Base-by-base conservation (phyloP, 2,797 vertebrate species). In the Oreonectes daqikongensis region DNA sequence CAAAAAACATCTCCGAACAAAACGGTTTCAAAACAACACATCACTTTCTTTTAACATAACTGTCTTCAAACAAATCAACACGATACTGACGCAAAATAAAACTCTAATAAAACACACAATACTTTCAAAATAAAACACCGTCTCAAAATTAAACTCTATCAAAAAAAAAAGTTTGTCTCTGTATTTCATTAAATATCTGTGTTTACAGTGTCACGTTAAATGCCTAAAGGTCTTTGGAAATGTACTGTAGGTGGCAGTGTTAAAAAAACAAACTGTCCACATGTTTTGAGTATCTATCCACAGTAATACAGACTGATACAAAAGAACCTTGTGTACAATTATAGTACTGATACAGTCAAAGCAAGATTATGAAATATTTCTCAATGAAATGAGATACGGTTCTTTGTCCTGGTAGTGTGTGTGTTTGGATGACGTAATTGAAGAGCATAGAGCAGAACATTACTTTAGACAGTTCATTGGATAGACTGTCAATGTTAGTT, bases 201-300 rank as follows among this genome's bases (percentile, higher is more conserved):
- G 35, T 35, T 35, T 11, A n/a, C n/a, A n/a, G n/a, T n/a, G n/a
- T n/a, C n/a, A n/a, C n/a, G n/a, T 69, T 2, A 70, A 55, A 15
- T 28, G 38, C 11, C 17, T 14, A 7, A 12, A 28, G 35, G 32
- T 6, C 18, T 72, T 74, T 60, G 65, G 74, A 81, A 65, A 85
- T 53, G 71, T 79, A 89, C 92, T 80, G 88, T 90, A 91, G 92
- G 86, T 88, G 91, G 91, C 90, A 85, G 87, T 78, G 84, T 81
- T 24, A 66, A 81, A 28, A n/a, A 38, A 53, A 57, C 14, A 52
- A 22, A 38, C 57, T 60, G 46, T 32, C 32, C 52, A 17, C 14
- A n/a, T 63, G 71, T 75, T 60, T 20, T 10, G 9, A 35, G 35
- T 9, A 35, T 35, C 35, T 35, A 9, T 65, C 22, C 38, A 75